Evolutionary conservation across 2,797 vertebrate genomes (phyloP), one percentile per base, ranked within the genome.

Genomic region (Lateolabrax maculatus): DNA sequence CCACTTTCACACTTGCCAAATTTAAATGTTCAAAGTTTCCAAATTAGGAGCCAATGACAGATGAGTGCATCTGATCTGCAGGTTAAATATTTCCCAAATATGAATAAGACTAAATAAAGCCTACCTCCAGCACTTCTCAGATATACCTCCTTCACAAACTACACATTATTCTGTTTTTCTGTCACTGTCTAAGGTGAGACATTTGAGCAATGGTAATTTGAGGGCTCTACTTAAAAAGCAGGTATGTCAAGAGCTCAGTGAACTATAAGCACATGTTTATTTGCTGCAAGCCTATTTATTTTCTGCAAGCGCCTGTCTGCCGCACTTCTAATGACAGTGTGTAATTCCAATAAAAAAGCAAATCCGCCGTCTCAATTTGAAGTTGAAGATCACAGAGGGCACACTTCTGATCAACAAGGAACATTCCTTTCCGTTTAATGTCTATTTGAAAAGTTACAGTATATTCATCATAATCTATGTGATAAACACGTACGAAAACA

Each of bases 181-280:
- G 39, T 49, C 55, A 77, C 36, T 23, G 63, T 82, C 77, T 83
- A 43, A 85, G 65, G 75, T 69, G 71, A 85, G 66, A 49, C 21
- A 29, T 80, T 74, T 80, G 84, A 81, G 56, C 70, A 66, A 79
- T 23, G 44, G 46, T 91, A 86, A 91, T 93, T 92, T 92, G 43
- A 90, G 77, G 91, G 80, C 80, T 86, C n/a, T 43, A 61, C 56
- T 80, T 91, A 86, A 91, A 89, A 80, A 86, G 80, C 84, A 90
- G 87, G 87, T 89, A 88, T 48, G 77, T 74, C 52, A 71, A 21
- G 39, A 79, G 77, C 51, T 77, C 46, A 43, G 66, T 81, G 55
- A 86, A 80, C 74, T 80, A 60, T 69, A 52, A 79, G 74, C 71
- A 77, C 81, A 51, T 41, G n/a, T n/a, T n/a, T n/a, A n/a, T n/a